Percentiles rank a stretch among this genome's conserved stretches.
These are phyloP conservation scores for Maniola jurtina DNA, from an alignment of 1,140 invertebrate genomes.

Conservation along the genomic window DNA sequence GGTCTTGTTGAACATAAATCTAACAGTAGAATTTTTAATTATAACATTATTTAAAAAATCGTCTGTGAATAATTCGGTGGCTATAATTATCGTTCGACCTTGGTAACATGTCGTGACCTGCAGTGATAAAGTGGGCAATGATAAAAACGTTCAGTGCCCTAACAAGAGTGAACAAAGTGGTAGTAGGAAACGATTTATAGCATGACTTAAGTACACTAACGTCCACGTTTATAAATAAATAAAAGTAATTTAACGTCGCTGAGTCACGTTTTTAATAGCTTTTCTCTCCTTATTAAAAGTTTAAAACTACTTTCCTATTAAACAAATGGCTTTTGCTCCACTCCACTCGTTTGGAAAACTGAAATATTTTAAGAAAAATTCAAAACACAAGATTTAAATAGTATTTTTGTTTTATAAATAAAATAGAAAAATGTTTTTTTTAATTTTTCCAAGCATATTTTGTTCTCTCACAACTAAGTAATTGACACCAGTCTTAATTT, in stretches of 20 bases:
- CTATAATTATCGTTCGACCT: constrained; percentile 19
- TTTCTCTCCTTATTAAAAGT: constrained; percentile 18
- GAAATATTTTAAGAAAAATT: not conserved
- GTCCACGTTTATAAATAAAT: constrained; percentile 29
- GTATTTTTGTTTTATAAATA: not conserved
- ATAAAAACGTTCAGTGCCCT: constrained; percentile 26
- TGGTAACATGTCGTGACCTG: constrained; percentile 24
- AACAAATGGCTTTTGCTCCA: not conserved
- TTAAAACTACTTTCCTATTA: constrained; percentile 10
- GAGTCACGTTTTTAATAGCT: constrained; percentile 22
- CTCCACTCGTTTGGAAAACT: not conserved
- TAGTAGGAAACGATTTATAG: constrained; percentile 29
- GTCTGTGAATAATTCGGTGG: constrained; percentile 17
- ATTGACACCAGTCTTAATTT: too few relatives aligned
- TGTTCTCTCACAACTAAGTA: too few relatives aligned
- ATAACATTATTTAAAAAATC: constrained; percentile 17
- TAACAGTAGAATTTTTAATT: constrained; percentile 11
- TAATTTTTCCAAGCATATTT: too few relatives aligned
- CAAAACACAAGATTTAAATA: not conserved
- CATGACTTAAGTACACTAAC: constrained; percentile 26
- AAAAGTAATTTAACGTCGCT: constrained; percentile 19
- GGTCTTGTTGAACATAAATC: constrained; percentile 22
- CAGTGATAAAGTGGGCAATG: constrained; percentile 27
- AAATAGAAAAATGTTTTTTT: too few relatives aligned
- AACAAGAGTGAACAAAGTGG: constrained; percentile 21